These are phyloP conservation scores for Gadopsis bispinosus DNA, from an alignment of 2,797 vertebrate genomes.

Conservation along the genomic window DNA sequence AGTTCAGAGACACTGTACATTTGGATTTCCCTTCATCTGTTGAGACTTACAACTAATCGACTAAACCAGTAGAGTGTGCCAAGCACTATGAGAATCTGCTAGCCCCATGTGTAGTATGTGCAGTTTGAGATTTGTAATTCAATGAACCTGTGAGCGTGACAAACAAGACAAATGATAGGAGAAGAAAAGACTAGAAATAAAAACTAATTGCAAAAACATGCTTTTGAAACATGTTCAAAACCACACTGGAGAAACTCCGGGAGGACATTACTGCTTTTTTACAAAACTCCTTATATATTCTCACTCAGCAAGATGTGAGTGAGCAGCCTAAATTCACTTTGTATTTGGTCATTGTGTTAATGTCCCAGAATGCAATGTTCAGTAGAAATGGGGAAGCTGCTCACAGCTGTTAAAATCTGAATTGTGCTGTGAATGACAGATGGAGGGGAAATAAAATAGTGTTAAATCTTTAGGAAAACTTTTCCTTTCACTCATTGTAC, in stretches of 20 bases:
- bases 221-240: conserved; percentile 13
- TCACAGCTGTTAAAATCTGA: background rate
- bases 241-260: conserved; percentile 2
- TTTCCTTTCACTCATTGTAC: background rate
- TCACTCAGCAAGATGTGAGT: background rate
- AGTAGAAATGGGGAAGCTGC: background rate
- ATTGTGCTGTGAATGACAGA: too few relatives aligned
- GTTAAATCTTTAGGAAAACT: background rate
- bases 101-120: background rate
- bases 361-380: background rate
- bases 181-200: background rate
- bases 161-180: background rate
- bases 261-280: too few relatives aligned
- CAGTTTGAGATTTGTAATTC: background rate
- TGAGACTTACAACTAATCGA: conserved; percentile 20
- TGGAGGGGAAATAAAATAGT: background rate
- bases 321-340: background rate
- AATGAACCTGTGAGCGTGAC: background rate
- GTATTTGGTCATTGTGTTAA: background rate
- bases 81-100: background rate
- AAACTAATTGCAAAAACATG: background rate
- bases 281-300: too few relatives aligned
- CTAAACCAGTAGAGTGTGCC: conserved; percentile 5
- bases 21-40: conserved; percentile 22
- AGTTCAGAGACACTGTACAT: conserved; percentile 22